Evolutionary conservation across 2,797 vertebrate genomes (phyloP).

Genomic region (Parotocinclus haroldoi): DNA sequence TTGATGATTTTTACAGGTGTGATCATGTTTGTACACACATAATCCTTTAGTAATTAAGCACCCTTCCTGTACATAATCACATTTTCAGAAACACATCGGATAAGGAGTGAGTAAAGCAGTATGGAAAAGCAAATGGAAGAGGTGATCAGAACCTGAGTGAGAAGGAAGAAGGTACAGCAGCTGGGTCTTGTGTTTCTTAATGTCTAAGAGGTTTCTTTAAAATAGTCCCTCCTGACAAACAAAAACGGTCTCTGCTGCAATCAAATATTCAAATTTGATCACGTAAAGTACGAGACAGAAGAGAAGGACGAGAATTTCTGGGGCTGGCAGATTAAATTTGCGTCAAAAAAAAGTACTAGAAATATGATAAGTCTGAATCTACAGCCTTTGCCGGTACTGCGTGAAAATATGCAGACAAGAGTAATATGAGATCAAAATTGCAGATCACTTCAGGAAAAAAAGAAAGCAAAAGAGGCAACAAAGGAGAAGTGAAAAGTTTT

Average conservation of each 20-base stretch:
- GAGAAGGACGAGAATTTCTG: slow-evolving; percentile 30
- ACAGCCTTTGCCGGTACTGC: slow-evolving; percentile 14
- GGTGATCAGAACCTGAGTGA: slow-evolving; percentile 14
- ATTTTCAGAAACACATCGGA: slow-evolving; percentile 31
- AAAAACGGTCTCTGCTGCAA: slow-evolving; percentile 40
- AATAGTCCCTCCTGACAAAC: slow-evolving; percentile 29
- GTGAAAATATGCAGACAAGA: slow-evolving; percentile 16
- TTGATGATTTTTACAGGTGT: too few relatives aligned
- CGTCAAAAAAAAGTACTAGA: not conserved
- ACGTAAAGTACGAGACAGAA: slow-evolving; percentile 16
- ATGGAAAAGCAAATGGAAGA: slow-evolving; percentile 16
- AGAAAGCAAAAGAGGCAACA: not conserved
- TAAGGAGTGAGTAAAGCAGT: slow-evolving; percentile 16
- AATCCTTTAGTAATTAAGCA: not conserved
- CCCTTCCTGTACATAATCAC: not conserved
- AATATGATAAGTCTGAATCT: slow-evolving; percentile 1
- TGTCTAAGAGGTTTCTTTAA: slow-evolving; percentile 31
- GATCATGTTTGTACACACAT: slow-evolving; percentile 32
- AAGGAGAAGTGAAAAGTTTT: slow-evolving; percentile 18
- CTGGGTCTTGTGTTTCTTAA: slow-evolving; percentile 41
- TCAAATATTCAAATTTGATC: slow-evolving; percentile 44
- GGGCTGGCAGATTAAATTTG: slow-evolving; percentile 20
- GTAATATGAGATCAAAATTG: slow-evolving; percentile 9
- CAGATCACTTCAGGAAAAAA: slow-evolving; percentile 6
- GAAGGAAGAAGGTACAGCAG: slow-evolving; percentile 32